Conservation (phyloP, 2,113 vertebrate genomes). For the Gymnarchus niloticus region DNA sequence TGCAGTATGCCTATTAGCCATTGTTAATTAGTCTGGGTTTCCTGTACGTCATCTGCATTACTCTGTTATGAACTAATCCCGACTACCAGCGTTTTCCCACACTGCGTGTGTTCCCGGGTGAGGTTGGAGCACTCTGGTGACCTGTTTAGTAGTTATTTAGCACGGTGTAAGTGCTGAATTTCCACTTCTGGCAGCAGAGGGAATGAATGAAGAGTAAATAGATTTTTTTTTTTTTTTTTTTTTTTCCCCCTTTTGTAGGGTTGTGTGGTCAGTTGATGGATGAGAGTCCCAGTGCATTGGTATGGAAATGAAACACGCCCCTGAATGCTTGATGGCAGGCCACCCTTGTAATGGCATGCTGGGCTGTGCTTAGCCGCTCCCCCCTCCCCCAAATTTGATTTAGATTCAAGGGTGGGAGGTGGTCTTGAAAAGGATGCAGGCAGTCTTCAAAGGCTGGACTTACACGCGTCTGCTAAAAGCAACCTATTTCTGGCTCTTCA, state of each 20-base stretch:
- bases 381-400: background rate
- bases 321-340: background rate
- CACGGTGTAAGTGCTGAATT: slow-evolving; percentile 6
- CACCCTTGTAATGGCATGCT: background rate
- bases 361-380: background rate
- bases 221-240: background rate
- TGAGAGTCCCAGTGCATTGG: background rate
- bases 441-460: background rate
- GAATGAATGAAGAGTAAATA: slow-evolving; percentile 2
- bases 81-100: background rate
- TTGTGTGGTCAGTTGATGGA: background rate
- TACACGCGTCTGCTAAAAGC: background rate
- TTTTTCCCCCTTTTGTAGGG: no score
- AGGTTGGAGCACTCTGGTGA: background rate
- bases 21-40: background rate
- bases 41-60: background rate
- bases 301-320: slow-evolving; percentile 8
- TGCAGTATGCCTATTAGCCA: background rate
- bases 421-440: background rate
- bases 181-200: background rate
- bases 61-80: background rate
- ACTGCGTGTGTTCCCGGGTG: background rate
- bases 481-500: background rate
- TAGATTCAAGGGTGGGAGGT: background rate
- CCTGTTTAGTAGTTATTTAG: slow-evolving; percentile 10